Base-by-base conservation (phyloP, 2,888 invertebrate genomes). In the Netelia fuscicornis region DNA sequence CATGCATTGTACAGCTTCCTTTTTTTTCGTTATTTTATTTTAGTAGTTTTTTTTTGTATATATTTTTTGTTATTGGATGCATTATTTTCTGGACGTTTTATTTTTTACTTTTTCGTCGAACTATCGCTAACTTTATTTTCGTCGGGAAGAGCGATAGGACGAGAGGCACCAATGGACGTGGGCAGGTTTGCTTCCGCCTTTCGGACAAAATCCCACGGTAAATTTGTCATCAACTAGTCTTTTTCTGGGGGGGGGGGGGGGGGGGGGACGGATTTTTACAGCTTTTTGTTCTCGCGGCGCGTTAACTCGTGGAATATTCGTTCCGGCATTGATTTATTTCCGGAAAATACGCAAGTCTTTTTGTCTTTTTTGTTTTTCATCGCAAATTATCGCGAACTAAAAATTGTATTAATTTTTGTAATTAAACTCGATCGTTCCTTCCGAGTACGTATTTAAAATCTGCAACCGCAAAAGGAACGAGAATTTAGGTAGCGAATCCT, bases 111-210 rank as follows among this genome's bases (percentile, higher is more conserved):
- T 80, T 77, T 72, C 56, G 42, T 62, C 60, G 23, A 56, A 78
- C 70, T 60, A 70, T 54, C 37, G 52, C 60, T 62, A 64, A 56
- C 68, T 81, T 74, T 81, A 74, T 81, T 84, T 84, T 78, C 60
- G 74, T 78, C 2, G 48, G 48, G 17, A 37, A 65, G 68, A 78
- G 42, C 84, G 67, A 76, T 67, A 71, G 76, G 48, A 60, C 65
- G 62, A 72, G 56, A 65, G 70, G 44, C 48, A 58, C 8, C 77
- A 68, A 67, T 48, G 20, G 48, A 58, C 68, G 68, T 78, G 48
- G 30, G 30, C 48, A 60, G 67, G n/a, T 58, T 68, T 30, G 30
- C 30, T 30, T 30, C 44, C 67, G 20, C 58, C 13, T 68, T 68
- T 30, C 11, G 3, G 20, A 78, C 17, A 52, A 60, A 78, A 68